Percentiles rank a stretch among this genome's conserved stretches.
Evolutionary conservation across 2,888 invertebrate species (phyloP).

Genomic region (Platypus cylindrus): DNA sequence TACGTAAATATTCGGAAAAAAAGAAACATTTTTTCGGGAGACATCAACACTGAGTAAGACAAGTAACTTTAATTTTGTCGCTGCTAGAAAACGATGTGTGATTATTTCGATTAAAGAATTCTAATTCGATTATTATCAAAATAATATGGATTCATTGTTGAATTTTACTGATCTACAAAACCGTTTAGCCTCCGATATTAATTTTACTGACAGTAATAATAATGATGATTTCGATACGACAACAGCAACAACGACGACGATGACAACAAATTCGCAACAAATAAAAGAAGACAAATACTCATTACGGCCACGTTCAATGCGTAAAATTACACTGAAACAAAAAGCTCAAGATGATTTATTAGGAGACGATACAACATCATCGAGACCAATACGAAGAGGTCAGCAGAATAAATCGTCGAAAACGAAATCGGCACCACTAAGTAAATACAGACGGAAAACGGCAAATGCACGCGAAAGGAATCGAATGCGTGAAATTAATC

Average conservation of each 20-base stretch:
- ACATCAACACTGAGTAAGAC: slow-evolving; percentile 3
- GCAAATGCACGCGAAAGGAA: slow-evolving; percentile 80
- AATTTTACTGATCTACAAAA: slow-evolving; percentile 19
- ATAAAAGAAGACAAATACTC: slow-evolving; percentile 49
- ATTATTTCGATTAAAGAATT: not conserved
- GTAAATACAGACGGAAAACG: slow-evolving; percentile 80
- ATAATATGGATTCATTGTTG: slow-evolving; percentile 12
- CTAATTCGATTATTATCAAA: too few species aligned
- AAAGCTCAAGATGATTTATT: slow-evolving; percentile 19
- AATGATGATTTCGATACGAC: slow-evolving; percentile 31
- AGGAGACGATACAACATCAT: not conserved
- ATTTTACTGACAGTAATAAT: slow-evolving; percentile 32
- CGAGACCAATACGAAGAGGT: slow-evolving; percentile 9
- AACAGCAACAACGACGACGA: slow-evolving; percentile 15
- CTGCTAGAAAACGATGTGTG: not conserved
- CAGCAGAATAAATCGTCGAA: slow-evolving; percentile 38
- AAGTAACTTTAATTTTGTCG: too few species aligned
- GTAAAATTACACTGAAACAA: slow-evolving; percentile 39
- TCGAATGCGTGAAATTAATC: slow-evolving; percentile 82
- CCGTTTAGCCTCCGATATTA: slow-evolving; percentile 17
- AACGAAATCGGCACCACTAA: slow-evolving; percentile 59
- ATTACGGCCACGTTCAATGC: slow-evolving; percentile 50
- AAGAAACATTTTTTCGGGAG: too few species aligned
- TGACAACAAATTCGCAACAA: slow-evolving; percentile 4
- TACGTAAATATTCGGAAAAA: too few species aligned